Evolutionary conservation across 30 jellyfish, hydroid and myxozoan species (phyloP).

Genomic region (Sanderia malayensis): DNA sequence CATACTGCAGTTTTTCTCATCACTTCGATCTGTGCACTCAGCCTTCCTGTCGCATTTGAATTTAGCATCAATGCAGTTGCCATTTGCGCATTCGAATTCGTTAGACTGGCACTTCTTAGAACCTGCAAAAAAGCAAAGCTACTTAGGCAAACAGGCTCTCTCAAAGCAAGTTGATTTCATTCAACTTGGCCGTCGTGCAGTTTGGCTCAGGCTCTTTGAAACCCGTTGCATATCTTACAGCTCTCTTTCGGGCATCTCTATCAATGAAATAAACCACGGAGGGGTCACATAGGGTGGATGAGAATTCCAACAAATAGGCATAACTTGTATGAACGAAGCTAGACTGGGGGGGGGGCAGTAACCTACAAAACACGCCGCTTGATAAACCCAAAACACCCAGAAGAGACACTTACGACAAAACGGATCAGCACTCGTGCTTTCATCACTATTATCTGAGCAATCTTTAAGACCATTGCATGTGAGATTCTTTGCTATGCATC

Average conservation of each 20-base stretch:
- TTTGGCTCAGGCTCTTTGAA: no score
- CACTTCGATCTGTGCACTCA: conserved; percentile 76
- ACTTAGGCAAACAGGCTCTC: not conserved
- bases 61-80: conserved; percentile 61
- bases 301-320: not conserved
- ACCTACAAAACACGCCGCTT: no score
- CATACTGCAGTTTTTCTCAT: conserved; percentile 79
- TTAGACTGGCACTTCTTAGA: conserved; percentile 34
- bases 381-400: no score
- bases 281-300: not conserved
- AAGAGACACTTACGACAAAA: conserved; percentile 45
- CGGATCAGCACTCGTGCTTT: conserved; percentile 63
- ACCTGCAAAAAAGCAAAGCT: conserved; percentile 5
- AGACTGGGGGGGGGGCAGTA: not conserved
- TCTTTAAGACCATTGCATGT: conserved; percentile 82
- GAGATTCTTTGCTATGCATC: conserved; percentile 73
- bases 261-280: not conserved
- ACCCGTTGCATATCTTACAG: no score
- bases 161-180: no score
- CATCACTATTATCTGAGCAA: conserved; percentile 92
- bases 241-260: not conserved
- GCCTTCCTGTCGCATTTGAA: conserved; percentile 63
- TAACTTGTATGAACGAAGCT: not conserved
- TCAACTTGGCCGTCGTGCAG: no score
- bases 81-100: conserved; percentile 63